phyloP scores from a whole-genome alignment of 37 sponge, comb jelly and placozoan genomes.

The Halichondria panicea region DNA sequence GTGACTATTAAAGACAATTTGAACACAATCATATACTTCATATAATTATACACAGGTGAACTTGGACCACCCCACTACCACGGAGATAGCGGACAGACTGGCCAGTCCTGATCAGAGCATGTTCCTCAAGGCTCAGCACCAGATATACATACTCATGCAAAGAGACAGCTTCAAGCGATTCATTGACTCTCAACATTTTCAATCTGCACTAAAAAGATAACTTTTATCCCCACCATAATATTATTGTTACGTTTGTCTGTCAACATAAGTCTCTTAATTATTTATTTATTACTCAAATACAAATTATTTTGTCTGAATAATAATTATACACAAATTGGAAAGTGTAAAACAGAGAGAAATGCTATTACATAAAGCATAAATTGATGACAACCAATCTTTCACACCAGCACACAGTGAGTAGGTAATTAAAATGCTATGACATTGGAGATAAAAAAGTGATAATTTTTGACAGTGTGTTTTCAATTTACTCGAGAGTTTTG shows the following conservation, averaged over 20 bases:
- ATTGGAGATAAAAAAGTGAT: not conserved
- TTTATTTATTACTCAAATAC: too few species aligned
- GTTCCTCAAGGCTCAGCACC: conserved; percentile 55
- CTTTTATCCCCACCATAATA: not conserved
- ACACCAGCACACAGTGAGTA: not conserved
- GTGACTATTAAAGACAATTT: not conserved
- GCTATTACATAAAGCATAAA: not conserved
- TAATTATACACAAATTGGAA: not conserved
- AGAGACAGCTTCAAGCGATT: conserved; percentile 70
- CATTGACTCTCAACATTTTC: conserved; percentile 35
- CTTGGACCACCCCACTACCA: conserved; percentile 33
- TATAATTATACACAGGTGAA: conserved; percentile 42
- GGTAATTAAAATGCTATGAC: not conserved
- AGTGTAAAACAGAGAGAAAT: not conserved
- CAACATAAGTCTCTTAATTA: not conserved
- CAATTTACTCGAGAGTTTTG: conserved; percentile 57
- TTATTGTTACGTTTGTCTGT: not conserved
- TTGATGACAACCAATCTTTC: not conserved
- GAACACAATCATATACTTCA: not conserved
- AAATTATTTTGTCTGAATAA: not conserved
- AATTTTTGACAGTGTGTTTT: too few species aligned
- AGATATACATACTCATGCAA: conserved; percentile 64
- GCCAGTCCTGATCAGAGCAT: not conserved
- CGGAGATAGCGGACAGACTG: conserved; percentile 17
- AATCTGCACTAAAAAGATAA: conserved; percentile 37